Evolutionary conservation across 37 sponge, comb jelly and placozoan genomes (phyloP), one percentile per base, ranked within the genome.

Genomic region (Mnemiopsis leidyi): DNA sequence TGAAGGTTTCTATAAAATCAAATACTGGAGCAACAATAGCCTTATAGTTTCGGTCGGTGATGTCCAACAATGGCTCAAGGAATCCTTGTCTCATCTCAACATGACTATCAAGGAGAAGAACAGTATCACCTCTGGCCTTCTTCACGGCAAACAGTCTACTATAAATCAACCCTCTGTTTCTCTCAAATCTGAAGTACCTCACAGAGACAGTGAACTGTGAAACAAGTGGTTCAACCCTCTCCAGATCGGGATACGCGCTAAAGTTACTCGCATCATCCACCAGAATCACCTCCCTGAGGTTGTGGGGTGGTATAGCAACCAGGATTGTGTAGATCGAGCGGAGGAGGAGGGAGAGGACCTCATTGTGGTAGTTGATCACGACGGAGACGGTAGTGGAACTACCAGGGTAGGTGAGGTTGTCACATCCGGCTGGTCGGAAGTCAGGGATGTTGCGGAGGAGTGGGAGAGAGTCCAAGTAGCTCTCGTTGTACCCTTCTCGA

Each of bases 331-430:
- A 71, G 75, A 71, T 71, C 3, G 75, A 71, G 25, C 75, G 75
- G 75, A 71, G 75, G n/a, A 71, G 75, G 3, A 71, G 75, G n/a
- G 75, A 71, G 30, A 71, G 75, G 30, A 71, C 75, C 75, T 71
- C 75, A 25, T 71, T 71, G 25, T 71, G 75, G n/a, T 71, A 71
- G 75, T n/a, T 71, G 7, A 71, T 3, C 3, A 71, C 21, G 30
- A 71, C 75, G 30, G 75, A 71, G 30, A 71, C 75, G n/a, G 75
- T 71, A 25, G 30, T 71, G 30, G 7, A 23, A 5, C 30, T 29
- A 5, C 21, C 3, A 25, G 75, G 75, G 75, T 71, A 71, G 75
- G 30, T n/a, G 30, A 29, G 5, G 25, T 28, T 28, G 21, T n/a
- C 25, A 28, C 75, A 71, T 7, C 30, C 30, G 5, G 30, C 21